Evolutionary conservation across 2,888 invertebrate genomes (phyloP), one percentile per base, ranked within the genome.

Genomic region (Ptychoptera albimana): DNA sequence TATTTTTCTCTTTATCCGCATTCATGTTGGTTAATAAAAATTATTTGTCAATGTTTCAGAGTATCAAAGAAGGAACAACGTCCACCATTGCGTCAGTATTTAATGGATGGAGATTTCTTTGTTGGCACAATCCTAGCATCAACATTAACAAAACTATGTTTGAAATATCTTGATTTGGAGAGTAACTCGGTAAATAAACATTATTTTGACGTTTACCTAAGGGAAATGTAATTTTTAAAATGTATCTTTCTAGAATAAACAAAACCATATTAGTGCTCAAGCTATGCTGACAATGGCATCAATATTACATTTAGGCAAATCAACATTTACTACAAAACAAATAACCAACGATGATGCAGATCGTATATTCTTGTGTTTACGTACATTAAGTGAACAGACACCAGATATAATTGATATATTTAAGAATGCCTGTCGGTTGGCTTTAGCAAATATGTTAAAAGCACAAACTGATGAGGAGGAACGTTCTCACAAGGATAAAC

Each of bases 341-440:
- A 87, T 97, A 53, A 97, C 94, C n/a, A 89, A 94, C 54, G 97
- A 98, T 61, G 94, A 96, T 65, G 69, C 79, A 32, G 94, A 97
- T 61, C 81, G 93, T 59, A 79, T 92, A 46, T 79, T 87, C 42
- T 70, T 85, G 52, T 89, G 89, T 57, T 66, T 92, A 51, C 73
- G 77, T 48, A 82, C 82, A 0, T 68, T 85, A 11, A 76, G 81
- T 35, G 76, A 78, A 47, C 74, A 79, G 9, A 75, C 81, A 4
- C 72, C 75, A 1, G 64, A 77, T 47, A 74, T 85, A 44, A 72
- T 78, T 10, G 70, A 75, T 37, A 77, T 83, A 41, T 93, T 83
- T 62, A 79, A 75, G 44, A 66, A 70, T 44, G 75, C 75, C 49
- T 93, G 83, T 57, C 77, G 88, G 29, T 72, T 74, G 37, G 80